Base-by-base conservation (phyloP, 2,888 invertebrate genomes). In the Polydrusus pterygomalis region DNA sequence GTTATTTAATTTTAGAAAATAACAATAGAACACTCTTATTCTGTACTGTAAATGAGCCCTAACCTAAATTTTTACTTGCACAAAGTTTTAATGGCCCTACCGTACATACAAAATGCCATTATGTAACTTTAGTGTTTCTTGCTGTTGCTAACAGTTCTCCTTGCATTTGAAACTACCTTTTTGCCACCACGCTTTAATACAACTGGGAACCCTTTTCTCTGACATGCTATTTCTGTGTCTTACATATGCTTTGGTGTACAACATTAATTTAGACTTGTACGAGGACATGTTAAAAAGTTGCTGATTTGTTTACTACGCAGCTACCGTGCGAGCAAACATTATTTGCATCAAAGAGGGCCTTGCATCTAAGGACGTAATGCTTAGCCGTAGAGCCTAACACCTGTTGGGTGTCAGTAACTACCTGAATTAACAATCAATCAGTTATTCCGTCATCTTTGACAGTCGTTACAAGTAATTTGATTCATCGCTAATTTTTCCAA, bases 41-140 rank as follows among this genome's bases (percentile, higher is more conserved):
- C 5, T 47, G 5, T 7, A 17, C 18, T 47, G 15, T 47, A 65
- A 65, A 47, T 15, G 30, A 34, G 56, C 60, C 69, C 15, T 69
- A 58, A 54, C 11, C 13, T 40, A 58, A 30, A 69, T 43, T 47
- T 60, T 69, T 56, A 70, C 18, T 56, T 62, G 30, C 49, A 45
- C 38, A 49, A 65, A 34, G 34, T 60, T 30, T 49, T 38, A 69
- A 67, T 54, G 67, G 20, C 45, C 13, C 9, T 30, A 17, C 70
- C 38, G 70, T 30, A 60, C 43, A 58, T 40, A 56, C 58, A 70
- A 70, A 62, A 38, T 47, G 51, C 63, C 40, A 71, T 71, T 71
- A 71, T 70, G 43, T 40, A 71, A 67, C 40, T 67, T 63, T 54
- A 63, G 63, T 30, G 63, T 63, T 71, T 71, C 70, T 71, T 71